These are phyloP conservation scores for Heteromyza rotundicornis DNA, from an alignment of 2,888 invertebrate species.

Conservation along the genomic window DNA sequence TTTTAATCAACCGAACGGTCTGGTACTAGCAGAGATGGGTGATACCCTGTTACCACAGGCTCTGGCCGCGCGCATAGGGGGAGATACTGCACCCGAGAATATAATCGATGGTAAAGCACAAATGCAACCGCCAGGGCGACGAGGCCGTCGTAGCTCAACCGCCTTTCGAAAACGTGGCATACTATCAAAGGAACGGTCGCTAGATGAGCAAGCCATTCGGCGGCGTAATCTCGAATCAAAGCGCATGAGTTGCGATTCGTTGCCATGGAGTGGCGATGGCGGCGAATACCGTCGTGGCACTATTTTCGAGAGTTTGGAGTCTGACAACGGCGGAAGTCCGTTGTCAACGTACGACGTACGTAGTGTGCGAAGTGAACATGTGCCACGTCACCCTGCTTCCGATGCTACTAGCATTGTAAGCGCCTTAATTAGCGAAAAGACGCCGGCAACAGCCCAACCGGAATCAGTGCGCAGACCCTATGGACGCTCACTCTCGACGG, in stretches of 20 bases:
- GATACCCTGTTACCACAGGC: constrained; percentile 40
- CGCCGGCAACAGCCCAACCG: constrained; percentile 25
- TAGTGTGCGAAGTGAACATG: constrained; percentile 52
- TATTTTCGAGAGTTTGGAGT: constrained; percentile 61
- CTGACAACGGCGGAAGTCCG: constrained; percentile 46
- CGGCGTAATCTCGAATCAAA: constrained; percentile 66
- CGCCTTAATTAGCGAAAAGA: constrained; percentile 36
- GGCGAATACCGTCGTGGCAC: constrained; percentile 57
- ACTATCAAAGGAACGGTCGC: constrained; percentile 61
- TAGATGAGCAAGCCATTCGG: constrained; percentile 62
- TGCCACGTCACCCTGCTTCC: not conserved
- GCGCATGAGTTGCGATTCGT: constrained; percentile 61
- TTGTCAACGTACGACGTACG: constrained; percentile 48
- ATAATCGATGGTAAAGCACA: constrained; percentile 56
- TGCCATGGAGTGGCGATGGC: constrained; percentile 59
- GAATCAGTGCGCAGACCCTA: constrained; percentile 44
- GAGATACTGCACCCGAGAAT: constrained; percentile 63
- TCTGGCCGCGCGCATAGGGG: constrained; percentile 61
- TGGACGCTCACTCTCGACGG: constrained; percentile 57
- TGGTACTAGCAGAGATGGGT: constrained; percentile 62
- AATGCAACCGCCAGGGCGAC: constrained; percentile 51
- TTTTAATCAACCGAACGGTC: constrained; percentile 55
- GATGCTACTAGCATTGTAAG: constrained; percentile 35
- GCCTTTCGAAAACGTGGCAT: constrained; percentile 58
- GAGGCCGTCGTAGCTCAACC: constrained; percentile 58